Evolutionary conservation across 1,140 invertebrate species (phyloP).

Genomic region (Ephestia elutella): DNA sequence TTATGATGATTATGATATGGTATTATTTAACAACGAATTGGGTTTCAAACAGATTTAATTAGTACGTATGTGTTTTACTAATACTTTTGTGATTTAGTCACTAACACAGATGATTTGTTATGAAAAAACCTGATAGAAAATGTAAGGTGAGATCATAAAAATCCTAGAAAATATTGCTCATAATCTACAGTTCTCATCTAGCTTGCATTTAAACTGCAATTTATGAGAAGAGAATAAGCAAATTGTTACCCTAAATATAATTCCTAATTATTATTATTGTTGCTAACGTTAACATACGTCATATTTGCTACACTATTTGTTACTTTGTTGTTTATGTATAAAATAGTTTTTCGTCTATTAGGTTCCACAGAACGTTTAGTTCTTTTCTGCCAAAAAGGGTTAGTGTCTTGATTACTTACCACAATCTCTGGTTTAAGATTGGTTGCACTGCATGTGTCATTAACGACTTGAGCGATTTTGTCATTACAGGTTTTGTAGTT

Average conservation of each 20-base stretch:
- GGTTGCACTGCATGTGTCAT: neutral
- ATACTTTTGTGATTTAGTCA: constrained; percentile 7
- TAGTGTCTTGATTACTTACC: constrained; percentile 65
- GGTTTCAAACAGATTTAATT: neutral
- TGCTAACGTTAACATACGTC: constrained; percentile 26
- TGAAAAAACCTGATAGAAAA: neutral
- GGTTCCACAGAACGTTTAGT: constrained; percentile 58
- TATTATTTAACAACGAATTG: neutral
- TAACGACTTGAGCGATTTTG: neutral
- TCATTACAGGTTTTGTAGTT: constrained; percentile 5
- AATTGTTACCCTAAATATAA: constrained; percentile 16
- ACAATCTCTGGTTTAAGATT: constrained; percentile 6
- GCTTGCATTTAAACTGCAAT: constrained; percentile 44
- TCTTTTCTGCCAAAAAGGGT: constrained; percentile 66
- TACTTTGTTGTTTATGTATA: constrained; percentile 68
- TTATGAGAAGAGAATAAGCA: constrained; percentile 50
- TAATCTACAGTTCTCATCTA: constrained; percentile 44
- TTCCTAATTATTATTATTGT: constrained; percentile 21
- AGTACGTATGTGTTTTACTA: neutral
- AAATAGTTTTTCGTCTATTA: constrained; percentile 66
- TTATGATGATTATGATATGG: neutral
- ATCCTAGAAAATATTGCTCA: constrained; percentile 43
- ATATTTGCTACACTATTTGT: constrained; percentile 40
- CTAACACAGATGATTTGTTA: neutral
- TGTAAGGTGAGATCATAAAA: constrained; percentile 47